These are phyloP conservation scores for Horisme vitalbata DNA, from an alignment of 2,888 invertebrate species.

Conservation along the genomic window DNA sequence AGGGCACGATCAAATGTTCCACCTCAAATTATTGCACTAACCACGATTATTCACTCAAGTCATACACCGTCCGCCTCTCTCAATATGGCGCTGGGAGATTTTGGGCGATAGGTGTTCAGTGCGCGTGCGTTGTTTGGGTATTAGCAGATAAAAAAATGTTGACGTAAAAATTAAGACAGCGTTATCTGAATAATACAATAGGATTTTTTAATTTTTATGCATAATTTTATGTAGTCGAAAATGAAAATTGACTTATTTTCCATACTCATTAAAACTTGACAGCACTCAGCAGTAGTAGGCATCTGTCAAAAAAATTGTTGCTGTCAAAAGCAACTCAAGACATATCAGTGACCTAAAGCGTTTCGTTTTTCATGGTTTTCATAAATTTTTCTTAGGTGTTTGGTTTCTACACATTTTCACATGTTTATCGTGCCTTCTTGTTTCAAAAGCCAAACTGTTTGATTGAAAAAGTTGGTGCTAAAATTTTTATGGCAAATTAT, in stretches of 20 bases:
- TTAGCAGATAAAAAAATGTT: constrained; percentile 65
- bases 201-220: constrained; percentile 42
- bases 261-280: constrained; percentile 71
- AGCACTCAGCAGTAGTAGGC: constrained; percentile 29
- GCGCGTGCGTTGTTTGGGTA: constrained; percentile 80
- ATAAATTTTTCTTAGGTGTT: no score
- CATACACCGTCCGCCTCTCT: constrained; percentile 88
- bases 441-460: no score
- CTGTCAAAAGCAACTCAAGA: constrained; percentile 20
- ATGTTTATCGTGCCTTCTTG: no score
- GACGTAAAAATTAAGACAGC: constrained; percentile 49
- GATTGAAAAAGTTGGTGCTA: no score
- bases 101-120: constrained; percentile 79
- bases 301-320: constrained; percentile 53
- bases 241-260: constrained; percentile 62
- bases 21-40: constrained; percentile 82
- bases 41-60: constrained; percentile 82
- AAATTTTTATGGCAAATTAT: no score
- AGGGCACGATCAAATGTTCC: constrained; percentile 81
- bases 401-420: no score
- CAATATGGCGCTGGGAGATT: constrained; percentile 89
- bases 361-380: neutral
- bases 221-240: constrained; percentile 46
- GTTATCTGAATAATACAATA: constrained; percentile 44
- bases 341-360: constrained; percentile 1